Base-by-base conservation (phyloP, 2,113 vertebrate species). In the Apaloderma vittatum region DNA sequence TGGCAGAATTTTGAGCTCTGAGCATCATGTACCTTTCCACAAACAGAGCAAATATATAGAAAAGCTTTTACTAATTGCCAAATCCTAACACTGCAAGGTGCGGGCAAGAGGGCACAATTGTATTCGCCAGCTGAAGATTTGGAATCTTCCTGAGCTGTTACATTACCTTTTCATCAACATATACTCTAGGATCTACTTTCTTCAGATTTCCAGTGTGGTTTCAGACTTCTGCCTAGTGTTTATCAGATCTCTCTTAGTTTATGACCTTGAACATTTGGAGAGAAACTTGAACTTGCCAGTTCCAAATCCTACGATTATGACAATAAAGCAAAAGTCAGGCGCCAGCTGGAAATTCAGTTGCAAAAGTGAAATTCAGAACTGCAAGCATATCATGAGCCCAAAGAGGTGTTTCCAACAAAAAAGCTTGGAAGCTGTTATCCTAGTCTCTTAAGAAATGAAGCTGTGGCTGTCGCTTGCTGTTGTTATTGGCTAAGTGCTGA, bases 171-270 rank as follows among this genome's bases (percentile, higher is more conserved):
- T 74, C 29, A 86, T 75, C 52, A 66, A 1, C 9, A 30, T 59
- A 30, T 59, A 68, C 14, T 71, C 34, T 21, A 67, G 16, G 32
- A 79, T 74, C 51, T 66, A 51, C 27, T 94, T 88, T 85, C 32
- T 58, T 86, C 17, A 22, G 86, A 40, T 88, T 88, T 80, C 27
- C 23, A 59, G 12, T 52, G 34, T 88, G 63, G 51, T 77, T 92
- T 92, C 19, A 2, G 46, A 59, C 30, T 94, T 86, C 48, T 90
- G n/a, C 19, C 7, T 30, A 36, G 17, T 15, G 11, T 57, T 94
- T 90, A 80, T 84, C 58, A 86, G 63, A 45, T 91, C 29, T 90
- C 30, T 78, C 43, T 76, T 86, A 84, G 32, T 81, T 95, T 95
- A 95, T 86, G 72, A 83, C 48, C 75, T 49, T 81, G 65, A 90